Percentiles rank a stretch among this genome's conserved stretches.
These are phyloP conservation scores for Zaprionus bogoriensis DNA, from an alignment of 2,888 invertebrate species.

Conservation along the genomic window DNA sequence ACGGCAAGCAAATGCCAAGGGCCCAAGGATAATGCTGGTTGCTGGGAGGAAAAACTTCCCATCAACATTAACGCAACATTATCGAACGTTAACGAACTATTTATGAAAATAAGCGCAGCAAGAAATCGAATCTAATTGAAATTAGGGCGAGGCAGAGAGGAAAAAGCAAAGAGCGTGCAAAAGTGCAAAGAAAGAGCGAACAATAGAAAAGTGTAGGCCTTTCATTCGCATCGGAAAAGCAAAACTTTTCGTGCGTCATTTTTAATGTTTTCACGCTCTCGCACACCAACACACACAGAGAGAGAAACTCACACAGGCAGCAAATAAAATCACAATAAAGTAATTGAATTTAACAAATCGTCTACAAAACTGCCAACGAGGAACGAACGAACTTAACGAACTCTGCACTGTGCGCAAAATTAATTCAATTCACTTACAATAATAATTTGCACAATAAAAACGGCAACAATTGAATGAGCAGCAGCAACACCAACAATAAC, in stretches of 20 bases:
- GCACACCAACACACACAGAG: constrained; percentile 7
- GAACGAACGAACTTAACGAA: no score
- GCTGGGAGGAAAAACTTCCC: constrained; percentile 22
- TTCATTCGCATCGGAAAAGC: constrained; percentile 1
- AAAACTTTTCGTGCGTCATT: constrained; percentile 21
- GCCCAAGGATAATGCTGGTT: neutral
- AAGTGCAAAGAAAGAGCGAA: neutral
- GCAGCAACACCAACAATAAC: constrained; percentile 19
- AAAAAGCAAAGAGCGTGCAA: no score
- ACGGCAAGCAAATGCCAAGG: constrained; percentile 44
- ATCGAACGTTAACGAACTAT: constrained; percentile 46
- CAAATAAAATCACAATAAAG: constrained; percentile 68
- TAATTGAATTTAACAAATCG: constrained; percentile 77
- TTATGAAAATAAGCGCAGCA: constrained; percentile 17
- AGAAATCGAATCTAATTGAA: constrained; percentile 45
- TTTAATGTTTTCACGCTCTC: constrained; percentile 46
- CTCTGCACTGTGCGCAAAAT: constrained; percentile 52
- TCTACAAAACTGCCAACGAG: constrained; percentile 41
- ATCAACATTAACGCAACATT: constrained; percentile 34
- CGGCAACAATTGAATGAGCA: constrained; percentile 63
- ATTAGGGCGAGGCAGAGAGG: neutral
- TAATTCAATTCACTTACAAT: constrained; percentile 76
- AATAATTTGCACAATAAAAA: constrained; percentile 78
- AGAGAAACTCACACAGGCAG: constrained; percentile 66
- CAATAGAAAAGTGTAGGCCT: neutral